These are phyloP conservation scores for Morinoia aosen DNA, from an alignment of 2,888 invertebrate species.

Conservation along the genomic window DNA sequence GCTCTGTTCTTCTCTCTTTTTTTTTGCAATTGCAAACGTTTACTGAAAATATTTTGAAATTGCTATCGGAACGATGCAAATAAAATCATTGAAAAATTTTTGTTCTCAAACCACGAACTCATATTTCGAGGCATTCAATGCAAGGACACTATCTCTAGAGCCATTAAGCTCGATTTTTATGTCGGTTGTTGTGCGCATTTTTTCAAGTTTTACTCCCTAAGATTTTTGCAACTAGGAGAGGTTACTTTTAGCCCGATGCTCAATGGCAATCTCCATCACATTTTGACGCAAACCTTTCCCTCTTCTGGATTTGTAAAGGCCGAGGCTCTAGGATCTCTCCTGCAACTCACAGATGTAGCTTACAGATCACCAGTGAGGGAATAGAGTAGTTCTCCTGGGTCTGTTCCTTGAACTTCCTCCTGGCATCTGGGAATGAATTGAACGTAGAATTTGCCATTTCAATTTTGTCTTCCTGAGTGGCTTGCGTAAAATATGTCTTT, in stretches of 20 bases:
- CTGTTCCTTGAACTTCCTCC: background rate
- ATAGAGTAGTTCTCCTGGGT: background rate
- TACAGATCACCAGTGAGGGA: background rate
- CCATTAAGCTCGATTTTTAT: background rate
- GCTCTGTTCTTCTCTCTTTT: background rate
- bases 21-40: background rate
- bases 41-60: no score
- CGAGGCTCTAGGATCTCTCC: background rate
- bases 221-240: background rate
- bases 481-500: background rate
- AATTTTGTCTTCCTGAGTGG: background rate
- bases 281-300: background rate
- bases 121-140: background rate
- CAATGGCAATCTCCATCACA: background rate
- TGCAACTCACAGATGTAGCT: background rate
- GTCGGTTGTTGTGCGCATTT: background rate
- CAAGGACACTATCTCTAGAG: background rate
- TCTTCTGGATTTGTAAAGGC: background rate
- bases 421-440: slow-evolving; percentile 3
- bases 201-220: background rate
- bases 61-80: background rate
- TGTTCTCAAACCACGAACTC: background rate
- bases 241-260: background rate
- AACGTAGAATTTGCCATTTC: background rate
- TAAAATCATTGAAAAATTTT: background rate